Base-by-base conservation (phyloP, 2,113 vertebrate species). In the Tamias sibiricus region DNA sequence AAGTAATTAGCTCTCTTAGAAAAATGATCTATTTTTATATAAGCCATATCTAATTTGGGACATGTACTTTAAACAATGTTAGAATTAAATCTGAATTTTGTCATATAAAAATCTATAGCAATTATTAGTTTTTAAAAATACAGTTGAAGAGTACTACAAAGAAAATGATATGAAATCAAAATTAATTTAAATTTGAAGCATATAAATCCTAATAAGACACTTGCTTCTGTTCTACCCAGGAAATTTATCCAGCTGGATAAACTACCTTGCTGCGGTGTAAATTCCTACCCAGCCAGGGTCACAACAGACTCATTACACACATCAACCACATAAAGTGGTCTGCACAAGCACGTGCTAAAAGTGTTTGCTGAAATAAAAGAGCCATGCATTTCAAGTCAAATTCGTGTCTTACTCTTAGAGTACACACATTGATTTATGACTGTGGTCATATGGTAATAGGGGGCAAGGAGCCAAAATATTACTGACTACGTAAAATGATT, bases 41-140 rank as follows among this genome's bases (percentile, higher is more conserved):
- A 96, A 98, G 95, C 79, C 97, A 95, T 86, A 87, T 97, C 89
- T 98, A 97, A 98, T 98, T 97, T 97, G 91, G 71, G 87, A 94
- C 83, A 98, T 97, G 92, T 97, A 87, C 47, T 98, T 98, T 91
- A 96, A 90, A 92, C 32, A 76, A 96, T 91, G 92, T 87, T 97
- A 87, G 89, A 96, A 75, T 95, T 92, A 97, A 96, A 97, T 96
- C 75, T 96, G 91, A 95, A 97, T 98, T 98, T 82, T 98, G 94
- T 95, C 95, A 64, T 91, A 72, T 83, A 96, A 97, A 97, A 97
- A 64, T 96, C 92, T 80, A 96, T 90, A 93, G 96, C 90, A 86
- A 97, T 66, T 96, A 98, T 96, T 22, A 94, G 88, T 97, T 93
- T 97, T 95, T 95, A 79, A 95, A 98, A 96, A 24, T 85, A 91